Percentiles rank a stretch among this genome's conserved stretches.
Conservation (phyloP, 1,140 invertebrate genomes). For the Amyelois transitella region DNA sequence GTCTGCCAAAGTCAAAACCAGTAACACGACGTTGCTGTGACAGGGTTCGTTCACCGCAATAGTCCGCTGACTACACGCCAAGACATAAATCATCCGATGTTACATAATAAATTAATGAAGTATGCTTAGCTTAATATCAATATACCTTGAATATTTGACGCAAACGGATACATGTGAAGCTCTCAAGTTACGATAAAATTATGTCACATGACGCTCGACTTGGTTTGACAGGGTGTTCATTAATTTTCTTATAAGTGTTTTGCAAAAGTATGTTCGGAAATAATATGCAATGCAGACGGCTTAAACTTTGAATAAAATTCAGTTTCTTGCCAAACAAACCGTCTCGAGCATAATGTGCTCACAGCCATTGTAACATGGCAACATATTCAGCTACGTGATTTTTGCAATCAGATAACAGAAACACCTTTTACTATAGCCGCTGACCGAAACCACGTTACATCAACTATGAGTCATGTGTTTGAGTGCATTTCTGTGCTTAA, state of each 20-base stretch:
- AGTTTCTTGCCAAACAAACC: too few species aligned
- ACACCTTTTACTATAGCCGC: background rate
- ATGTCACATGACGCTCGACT: background rate
- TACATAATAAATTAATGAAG: conserved; percentile 31
- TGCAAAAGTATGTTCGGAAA: background rate
- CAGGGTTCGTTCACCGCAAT: conserved; percentile 66
- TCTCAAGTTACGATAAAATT: background rate
- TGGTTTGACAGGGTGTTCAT: background rate
- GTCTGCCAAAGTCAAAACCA: conserved; percentile 62
- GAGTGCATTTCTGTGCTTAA: background rate
- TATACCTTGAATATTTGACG: conserved; percentile 2
- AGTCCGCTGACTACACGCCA: conserved; percentile 23
- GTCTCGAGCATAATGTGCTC: too few species aligned
- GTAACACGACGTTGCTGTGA: conserved; percentile 51
- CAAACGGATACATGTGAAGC: background rate
- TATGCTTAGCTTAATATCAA: conserved; percentile 4
- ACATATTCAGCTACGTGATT: background rate
- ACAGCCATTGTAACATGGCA: too few species aligned
- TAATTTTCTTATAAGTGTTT: background rate
- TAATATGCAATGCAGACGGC: background rate
- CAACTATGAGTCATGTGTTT: conserved; percentile 21
- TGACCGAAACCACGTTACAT: conserved; percentile 19
- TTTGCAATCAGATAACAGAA: conserved; percentile 26
- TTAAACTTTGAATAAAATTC: too few species aligned
- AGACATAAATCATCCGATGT: conserved; percentile 52